Evolutionary conservation across 2,797 vertebrate genomes (phyloP), one percentile per base, ranked within the genome.

Genomic region (Syndactyla subalaris): DNA sequence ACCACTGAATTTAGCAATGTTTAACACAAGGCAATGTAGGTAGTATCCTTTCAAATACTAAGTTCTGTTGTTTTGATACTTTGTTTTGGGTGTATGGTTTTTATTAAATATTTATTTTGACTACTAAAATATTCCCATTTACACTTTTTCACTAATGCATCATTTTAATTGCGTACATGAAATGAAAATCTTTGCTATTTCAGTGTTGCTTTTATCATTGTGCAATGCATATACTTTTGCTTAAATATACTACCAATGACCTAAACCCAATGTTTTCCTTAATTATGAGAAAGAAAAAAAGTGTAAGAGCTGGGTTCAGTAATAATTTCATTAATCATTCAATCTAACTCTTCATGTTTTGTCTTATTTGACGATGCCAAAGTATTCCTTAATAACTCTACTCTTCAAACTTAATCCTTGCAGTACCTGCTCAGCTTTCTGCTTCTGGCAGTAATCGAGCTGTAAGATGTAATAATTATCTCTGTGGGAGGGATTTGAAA

Each of bases 71-170:
- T 85, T 95, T 93, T 94, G 72, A 85, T 95, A 89, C 88, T 91
- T 94, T 97, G 49, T 94, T 76, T 85, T 34, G 41, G 63, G 67
- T 94, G 59, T 94, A 63, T 89, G 85, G 65, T 88, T 96, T 98
- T 97, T 96, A 97, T 97, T 97, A 96, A 97, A 92, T 98, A 97
- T 97, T 98, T 98, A 97, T 97, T 98, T 97, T 97, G 84, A 91
- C 96, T 98, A 97, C 96, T 97, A 82, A 97, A 83, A 90, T 95
- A 90, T 83, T 97, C 81, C 62, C 77, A 85, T 78, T 89, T 89
- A 88, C 43, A 62, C n/a, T 82, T 92, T 90, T 84, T 43, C 85
- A 75, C 51, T 74, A 86, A 74, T 41, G 73, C 82, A 89, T 62
- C 14, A 27, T 77, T 96, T 89, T 85, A 85, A 93, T 95, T 96